These are phyloP conservation scores for Sarcophaga carnaria DNA, from an alignment of 2,888 invertebrate species.

Conservation along the genomic window DNA sequence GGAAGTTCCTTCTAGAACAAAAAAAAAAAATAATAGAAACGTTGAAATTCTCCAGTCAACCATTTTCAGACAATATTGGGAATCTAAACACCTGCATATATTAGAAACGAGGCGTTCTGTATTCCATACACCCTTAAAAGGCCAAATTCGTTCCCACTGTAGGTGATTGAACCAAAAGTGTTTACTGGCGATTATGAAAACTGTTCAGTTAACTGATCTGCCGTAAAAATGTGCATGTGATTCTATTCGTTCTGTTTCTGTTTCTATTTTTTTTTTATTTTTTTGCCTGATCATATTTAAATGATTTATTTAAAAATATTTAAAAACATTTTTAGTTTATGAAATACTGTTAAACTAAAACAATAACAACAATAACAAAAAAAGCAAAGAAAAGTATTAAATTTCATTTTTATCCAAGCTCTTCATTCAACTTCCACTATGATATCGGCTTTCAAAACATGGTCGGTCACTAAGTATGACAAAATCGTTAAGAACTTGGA, in stretches of 20 bases:
- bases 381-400: constrained; percentile 27
- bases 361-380: background rate
- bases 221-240: background rate
- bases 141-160: rapidly evolving
- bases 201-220: background rate
- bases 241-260: background rate
- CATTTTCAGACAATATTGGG: too few species aligned
- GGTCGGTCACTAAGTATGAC: constrained; percentile 8
- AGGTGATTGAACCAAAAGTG: too few species aligned
- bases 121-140: too few species aligned
- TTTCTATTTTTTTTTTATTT: background rate
- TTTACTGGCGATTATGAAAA: too few species aligned
- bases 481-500: background rate
- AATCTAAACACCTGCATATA: too few species aligned
- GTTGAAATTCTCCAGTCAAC: too few species aligned
- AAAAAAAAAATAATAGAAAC: too few species aligned
- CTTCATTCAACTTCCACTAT: constrained; percentile 56
- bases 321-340: background rate
- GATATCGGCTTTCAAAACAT: constrained; percentile 66
- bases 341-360: constrained; percentile 49
- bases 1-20: too few species aligned
- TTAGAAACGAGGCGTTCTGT: too few species aligned
- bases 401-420: constrained; percentile 45
- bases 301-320: background rate
- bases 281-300: background rate